phyloP scores from a whole-genome alignment of 2,113 vertebrate species.

The Sinocyclocheilus anophthalmus region DNA sequence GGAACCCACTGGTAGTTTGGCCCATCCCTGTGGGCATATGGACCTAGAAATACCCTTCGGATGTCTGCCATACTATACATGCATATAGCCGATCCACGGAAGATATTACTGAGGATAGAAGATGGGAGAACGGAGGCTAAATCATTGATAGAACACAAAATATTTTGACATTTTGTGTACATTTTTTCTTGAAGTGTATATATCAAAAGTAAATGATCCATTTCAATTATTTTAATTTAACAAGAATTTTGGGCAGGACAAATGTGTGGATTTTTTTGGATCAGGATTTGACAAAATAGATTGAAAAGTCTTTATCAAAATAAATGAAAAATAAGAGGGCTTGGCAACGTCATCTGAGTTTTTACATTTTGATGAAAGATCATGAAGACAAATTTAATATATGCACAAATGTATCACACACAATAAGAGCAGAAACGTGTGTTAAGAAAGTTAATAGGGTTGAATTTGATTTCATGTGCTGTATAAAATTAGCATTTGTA shows the following conservation, averaged over 20 bases:
- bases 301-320: neutral
- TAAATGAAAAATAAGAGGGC: neutral
- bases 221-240: neutral
- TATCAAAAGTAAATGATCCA: neutral
- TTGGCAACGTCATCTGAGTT: neutral
- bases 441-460: neutral
- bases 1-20: constrained; percentile 98
- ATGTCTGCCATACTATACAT: constrained; percentile 98
- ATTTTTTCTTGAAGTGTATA: neutral
- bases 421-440: neutral
- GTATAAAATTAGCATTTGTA: constrained; percentile 30
- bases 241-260: neutral
- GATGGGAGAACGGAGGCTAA: neutral
- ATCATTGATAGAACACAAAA: neutral
- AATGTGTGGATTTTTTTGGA: neutral
- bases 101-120: constrained; percentile 86
- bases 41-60: constrained; percentile 93
- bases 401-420: neutral
- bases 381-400: neutral
- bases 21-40: constrained; percentile 94
- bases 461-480: neutral
- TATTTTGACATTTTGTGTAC: neutral
- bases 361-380: neutral
- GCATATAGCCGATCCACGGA: constrained; percentile 94
- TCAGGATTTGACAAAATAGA: neutral